Evolutionary conservation across 2,113 vertebrate species (phyloP), one percentile per base, ranked within the genome.

Genomic region (Falcunculus frontatus): DNA sequence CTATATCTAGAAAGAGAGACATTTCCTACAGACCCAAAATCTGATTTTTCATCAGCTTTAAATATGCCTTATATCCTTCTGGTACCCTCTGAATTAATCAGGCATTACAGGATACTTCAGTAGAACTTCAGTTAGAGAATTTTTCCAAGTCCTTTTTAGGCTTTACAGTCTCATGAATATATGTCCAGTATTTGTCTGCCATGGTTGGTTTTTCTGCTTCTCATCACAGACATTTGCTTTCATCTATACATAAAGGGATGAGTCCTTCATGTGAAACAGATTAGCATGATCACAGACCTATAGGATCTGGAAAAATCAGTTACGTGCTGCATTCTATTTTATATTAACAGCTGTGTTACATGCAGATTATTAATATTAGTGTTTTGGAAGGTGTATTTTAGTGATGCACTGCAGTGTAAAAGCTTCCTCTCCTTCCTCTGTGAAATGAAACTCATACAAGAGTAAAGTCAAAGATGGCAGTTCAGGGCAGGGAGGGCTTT

Each of bases 191-290:
- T 81, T 83, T 87, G n/a, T 70, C 89, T 96, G 56, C 33, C 30
- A 47, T 63, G 23, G 13, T 33, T 93, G 55, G 2, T 69, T 90
- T 77, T 62, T 55, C 65, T 83, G 17, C 84, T 93, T 92, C 84
- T 41, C 55, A 90, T 91, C 73, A 88, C 27, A 94, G 47, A 87
- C 20, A 25, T 96, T 89, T 95, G 67, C 65, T 95, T 94, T 68
- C 11, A 22, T 73, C 72, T 62, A 39, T 81, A 95, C 90, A 81
- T 86, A 74, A 77, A 89, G 33, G 20, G 25, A 29, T 70, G 47
- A 55, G 17, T 69, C 56, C 47, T 81, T 63, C 35, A 35, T 67
- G 23, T 93, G 63, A 80, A 88, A 93, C 46, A 91, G n/a, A 50
- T 91, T 37, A 74, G 15, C 49, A 30, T 27, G 13, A 73, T 42